Evolutionary conservation across 2,888 invertebrate genomes (phyloP), one percentile per base, ranked within the genome.

Genomic region (Crioceris asparagi): DNA sequence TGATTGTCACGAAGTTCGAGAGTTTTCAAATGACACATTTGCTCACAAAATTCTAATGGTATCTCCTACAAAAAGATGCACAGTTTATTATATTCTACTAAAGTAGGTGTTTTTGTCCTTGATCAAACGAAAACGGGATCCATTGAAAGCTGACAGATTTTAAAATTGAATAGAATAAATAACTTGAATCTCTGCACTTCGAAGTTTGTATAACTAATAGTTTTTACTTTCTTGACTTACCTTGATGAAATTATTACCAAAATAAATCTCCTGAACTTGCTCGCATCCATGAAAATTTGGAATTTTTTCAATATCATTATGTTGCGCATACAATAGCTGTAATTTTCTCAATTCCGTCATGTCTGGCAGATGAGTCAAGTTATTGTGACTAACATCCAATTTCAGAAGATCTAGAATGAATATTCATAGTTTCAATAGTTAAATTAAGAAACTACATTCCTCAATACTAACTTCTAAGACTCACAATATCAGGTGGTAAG

Each of bases 401-500:
- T 79, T 81, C 57, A 74, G 71, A 41, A 88, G 65, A 45, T 72
- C 80, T 81, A 57, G 42, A n/a, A n/a, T n/a, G n/a, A n/a, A n/a
- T n/a, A n/a, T n/a, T n/a, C n/a, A n/a, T n/a, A n/a, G n/a, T n/a
- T n/a, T n/a, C n/a, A n/a, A n/a, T n/a, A n/a, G n/a, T n/a, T n/a
- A n/a, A n/a, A n/a, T n/a, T n/a, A n/a, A n/a, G n/a, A n/a, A n/a
- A n/a, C n/a, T n/a, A n/a, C n/a, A n/a, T n/a, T n/a, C n/a, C n/a
- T n/a, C n/a, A n/a, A n/a, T n/a, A n/a, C n/a, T n/a, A n/a, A 87
- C 88, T 83, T 74, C 84, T 72, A 63, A 87, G 73, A 62, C 79
- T 82, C 38, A 80, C 83, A 59, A 88, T 76, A 64, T 88, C 88
- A 40, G 80, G 76, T 25, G 87, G 87, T 51, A 90, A 62, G 58